These are phyloP conservation scores for Zaprionus taronus DNA, from an alignment of 1,140 invertebrate species.

Conservation along the genomic window DNA sequence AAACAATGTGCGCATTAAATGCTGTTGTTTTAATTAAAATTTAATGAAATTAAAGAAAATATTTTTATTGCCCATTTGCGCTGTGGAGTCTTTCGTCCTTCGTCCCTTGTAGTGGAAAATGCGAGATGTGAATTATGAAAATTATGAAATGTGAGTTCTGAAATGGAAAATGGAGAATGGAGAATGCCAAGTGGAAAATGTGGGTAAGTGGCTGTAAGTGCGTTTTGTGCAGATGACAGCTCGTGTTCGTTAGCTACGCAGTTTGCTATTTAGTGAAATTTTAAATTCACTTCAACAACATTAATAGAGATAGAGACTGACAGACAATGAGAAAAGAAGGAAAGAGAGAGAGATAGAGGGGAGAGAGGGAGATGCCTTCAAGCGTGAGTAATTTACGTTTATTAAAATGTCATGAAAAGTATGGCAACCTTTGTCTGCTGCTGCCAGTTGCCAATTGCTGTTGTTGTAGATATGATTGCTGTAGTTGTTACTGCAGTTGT, in stretches of 20 bases:
- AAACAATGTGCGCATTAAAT: conserved; percentile 32
- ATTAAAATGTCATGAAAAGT: conserved; percentile 39
- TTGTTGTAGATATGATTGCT: conserved; percentile 11
- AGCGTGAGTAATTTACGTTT: conserved; percentile 38
- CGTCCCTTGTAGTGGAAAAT: conserved; percentile 2
- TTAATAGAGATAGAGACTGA: background rate
- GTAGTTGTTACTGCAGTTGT: background rate
- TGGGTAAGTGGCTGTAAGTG: conserved; percentile 2
- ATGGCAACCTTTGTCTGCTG: conserved; percentile 1
- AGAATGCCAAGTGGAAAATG: background rate
- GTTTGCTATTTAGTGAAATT: conserved; percentile 43
- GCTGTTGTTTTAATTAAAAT: conserved; percentile 71
- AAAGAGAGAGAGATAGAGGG: background rate
- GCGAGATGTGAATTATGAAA: conserved; percentile 24
- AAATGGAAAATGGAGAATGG: background rate
- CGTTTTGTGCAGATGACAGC: conserved; percentile 37
- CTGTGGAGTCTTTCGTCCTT: conserved; percentile 6
- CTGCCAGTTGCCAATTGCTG: conserved; percentile 11
- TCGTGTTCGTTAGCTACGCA: conserved; percentile 38
- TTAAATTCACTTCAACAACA: conserved; percentile 20
- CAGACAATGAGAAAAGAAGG: background rate
- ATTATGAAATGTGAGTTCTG: conserved; percentile 15
- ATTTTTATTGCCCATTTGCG: conserved; percentile 67
- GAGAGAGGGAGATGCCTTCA: conserved; percentile 5
- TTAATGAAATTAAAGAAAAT: conserved; percentile 72